Percentiles rank a stretch among this genome's conserved stretches.
Evolutionary conservation across 2,888 invertebrate genomes (phyloP).

Genomic region (Dastarcus helophoroides): DNA sequence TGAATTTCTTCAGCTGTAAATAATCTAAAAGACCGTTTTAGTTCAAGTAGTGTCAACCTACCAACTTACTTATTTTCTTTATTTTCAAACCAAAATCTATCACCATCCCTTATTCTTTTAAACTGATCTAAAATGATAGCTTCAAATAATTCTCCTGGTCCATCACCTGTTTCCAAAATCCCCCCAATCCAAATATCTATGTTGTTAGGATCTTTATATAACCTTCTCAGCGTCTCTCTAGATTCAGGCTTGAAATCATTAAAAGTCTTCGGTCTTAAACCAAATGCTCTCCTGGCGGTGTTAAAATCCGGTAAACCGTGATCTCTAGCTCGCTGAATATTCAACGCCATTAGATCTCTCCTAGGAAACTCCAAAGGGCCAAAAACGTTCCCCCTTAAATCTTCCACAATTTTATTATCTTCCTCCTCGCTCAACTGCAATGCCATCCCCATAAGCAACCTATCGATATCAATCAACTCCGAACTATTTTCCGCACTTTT

Average conservation of each 20-base stretch:
- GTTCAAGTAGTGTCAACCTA: not conserved
- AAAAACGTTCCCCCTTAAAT: slow-evolving; percentile 45
- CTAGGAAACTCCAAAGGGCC: slow-evolving; percentile 47
- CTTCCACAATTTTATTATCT: slow-evolving; percentile 45
- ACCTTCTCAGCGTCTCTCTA: slow-evolving; percentile 17
- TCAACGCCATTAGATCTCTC: slow-evolving; percentile 46
- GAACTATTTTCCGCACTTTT: slow-evolving; percentile 17
- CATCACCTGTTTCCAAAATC: slow-evolving; percentile 40
- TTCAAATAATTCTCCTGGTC: slow-evolving; percentile 42
- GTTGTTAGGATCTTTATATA: slow-evolving; percentile 36
- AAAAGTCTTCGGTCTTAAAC: slow-evolving; percentile 28
- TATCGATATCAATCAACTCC: slow-evolving; percentile 37
- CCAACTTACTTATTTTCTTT: slow-evolving; percentile 30
- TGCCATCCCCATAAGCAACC: slow-evolving; percentile 44
- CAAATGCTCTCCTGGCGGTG: slow-evolving; percentile 41
- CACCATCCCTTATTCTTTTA: slow-evolving; percentile 42
- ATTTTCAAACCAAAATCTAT: slow-evolving; percentile 50
- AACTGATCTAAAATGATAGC: slow-evolving; percentile 45
- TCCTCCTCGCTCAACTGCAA: slow-evolving; percentile 43
- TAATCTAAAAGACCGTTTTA: slow-evolving; percentile 30
- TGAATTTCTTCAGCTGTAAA: slow-evolving; percentile 37
- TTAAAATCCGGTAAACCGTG: slow-evolving; percentile 51
- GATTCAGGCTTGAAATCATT: slow-evolving; percentile 22
- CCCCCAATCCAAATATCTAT: slow-evolving; percentile 48
- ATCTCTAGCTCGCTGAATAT: slow-evolving; percentile 45